These are phyloP conservation scores for Macrotis lagotis DNA, from an alignment of 2,113 vertebrate species.

Conservation along the genomic window DNA sequence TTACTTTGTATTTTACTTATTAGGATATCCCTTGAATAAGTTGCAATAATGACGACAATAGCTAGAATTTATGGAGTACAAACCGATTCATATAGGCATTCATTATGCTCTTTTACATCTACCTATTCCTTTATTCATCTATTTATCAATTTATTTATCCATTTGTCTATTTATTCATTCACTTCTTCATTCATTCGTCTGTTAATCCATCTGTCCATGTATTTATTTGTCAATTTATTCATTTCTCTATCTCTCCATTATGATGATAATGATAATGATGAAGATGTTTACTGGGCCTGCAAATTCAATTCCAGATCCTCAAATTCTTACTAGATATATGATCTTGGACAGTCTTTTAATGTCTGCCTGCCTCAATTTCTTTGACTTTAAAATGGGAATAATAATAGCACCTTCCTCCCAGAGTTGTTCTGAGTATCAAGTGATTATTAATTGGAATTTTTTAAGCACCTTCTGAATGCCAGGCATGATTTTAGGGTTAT, in stretches of 20 bases:
- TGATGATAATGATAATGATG: too few relatives aligned
- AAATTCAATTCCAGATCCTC: not conserved
- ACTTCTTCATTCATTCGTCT: too few relatives aligned
- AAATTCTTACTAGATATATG: not conserved
- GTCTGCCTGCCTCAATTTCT: not conserved
- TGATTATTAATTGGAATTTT: too few relatives aligned
- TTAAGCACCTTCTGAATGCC: too few relatives aligned
- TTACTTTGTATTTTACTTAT: not conserved
- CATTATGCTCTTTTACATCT: not conserved
- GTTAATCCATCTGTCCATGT: too few relatives aligned
- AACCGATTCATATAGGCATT: not conserved
- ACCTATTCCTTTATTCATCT: not conserved
- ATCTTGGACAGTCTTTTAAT: not conserved
- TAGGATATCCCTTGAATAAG: not conserved
- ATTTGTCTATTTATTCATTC: too few relatives aligned
- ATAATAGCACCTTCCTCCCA: not conserved
- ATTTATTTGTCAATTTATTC: not conserved
- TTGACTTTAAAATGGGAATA: not conserved
- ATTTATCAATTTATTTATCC: too few relatives aligned
- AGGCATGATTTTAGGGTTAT: too few relatives aligned
- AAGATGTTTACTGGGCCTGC: not conserved
- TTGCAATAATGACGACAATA: not conserved
- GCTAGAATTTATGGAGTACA: not conserved
- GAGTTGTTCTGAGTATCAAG: not conserved
- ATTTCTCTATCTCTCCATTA: not conserved